Base-by-base conservation (phyloP, 2,797 vertebrate genomes). In the Danio kyathit region DNA sequence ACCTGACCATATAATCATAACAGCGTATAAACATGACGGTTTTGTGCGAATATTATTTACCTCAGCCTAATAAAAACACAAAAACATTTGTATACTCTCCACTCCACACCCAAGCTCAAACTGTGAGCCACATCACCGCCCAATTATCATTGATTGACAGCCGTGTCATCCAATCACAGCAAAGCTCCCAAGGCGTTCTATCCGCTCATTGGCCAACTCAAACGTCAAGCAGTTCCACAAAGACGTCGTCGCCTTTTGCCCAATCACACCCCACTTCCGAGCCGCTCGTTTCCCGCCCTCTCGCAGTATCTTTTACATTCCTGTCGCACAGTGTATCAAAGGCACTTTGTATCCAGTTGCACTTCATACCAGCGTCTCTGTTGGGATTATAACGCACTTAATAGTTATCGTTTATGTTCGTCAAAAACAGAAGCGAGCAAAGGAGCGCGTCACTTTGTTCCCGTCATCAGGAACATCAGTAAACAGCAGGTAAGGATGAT, bases 401-500 rank as follows among this genome's bases (percentile, higher is more conserved):
- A 40, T 7, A 17, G 5, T 13, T 46, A 5, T 6, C 11, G 0
- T 12, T 63, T 6, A 29, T 72, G 59, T 12, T 63, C 17, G 38
- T 38, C 13, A 40, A 52, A 61, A 63, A 38, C 77, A 52, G 10
- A 63, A 63, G 17, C n/a, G 59, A 54, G 77, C 48, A 72, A 43
- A 63, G 49, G 67, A 63, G 9, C 40, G 38, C 40, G 46, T 79
- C 59, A 79, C 77, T 63, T 79, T 72, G 77, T 79, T 72, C 57
- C 67, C 77, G 48, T 79, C 48, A 72, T 14, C 59, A 41, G 16
- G 40, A 78, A 40, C 76, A 52, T n/a, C 76, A 67, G 40, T 72
- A 79, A 79, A 72, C 77, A 72, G 57, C 77, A 79, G 77, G 77
- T 79, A 79, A 38, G 48, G 19, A 61, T 40, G 77, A 54, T 63